phyloP scores from a whole-genome alignment of 1,140 invertebrate genomes.

The Dinoponera quadriceps region DNA sequence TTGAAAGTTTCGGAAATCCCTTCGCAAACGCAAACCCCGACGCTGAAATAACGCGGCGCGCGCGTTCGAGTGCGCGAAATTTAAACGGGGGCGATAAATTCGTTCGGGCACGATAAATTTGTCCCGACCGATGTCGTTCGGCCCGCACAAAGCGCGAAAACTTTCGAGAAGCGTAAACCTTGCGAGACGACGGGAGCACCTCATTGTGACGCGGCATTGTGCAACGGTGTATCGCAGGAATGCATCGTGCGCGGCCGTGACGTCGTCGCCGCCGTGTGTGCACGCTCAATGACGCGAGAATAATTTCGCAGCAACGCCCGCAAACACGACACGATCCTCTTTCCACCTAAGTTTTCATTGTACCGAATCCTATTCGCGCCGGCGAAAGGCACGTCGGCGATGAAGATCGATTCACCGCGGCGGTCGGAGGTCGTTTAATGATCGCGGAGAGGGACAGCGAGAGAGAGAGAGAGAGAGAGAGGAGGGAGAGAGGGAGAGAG shows the following conservation, averaged over 20 bases:
- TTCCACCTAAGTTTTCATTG: constrained; percentile 24
- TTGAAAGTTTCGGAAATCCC: neutral
- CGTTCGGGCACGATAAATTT: constrained; percentile 42
- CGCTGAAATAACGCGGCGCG: neutral
- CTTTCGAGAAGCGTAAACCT: constrained; percentile 23
- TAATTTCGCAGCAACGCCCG: constrained; percentile 66
- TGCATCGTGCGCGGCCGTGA: constrained; percentile 29
- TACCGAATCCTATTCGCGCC: neutral
- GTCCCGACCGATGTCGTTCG: neutral
- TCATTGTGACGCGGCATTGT: constrained; percentile 56
- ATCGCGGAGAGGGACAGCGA: neutral
- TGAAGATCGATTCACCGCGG: constrained; percentile 27
- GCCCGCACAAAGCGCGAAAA: constrained; percentile 45
- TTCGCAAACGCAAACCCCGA: neutral
- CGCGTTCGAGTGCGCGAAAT: neutral
- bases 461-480: too few species aligned
- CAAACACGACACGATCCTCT: constrained; percentile 48
- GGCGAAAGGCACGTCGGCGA: neutral
- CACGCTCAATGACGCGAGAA: constrained; percentile 60
- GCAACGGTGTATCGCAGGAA: constrained; percentile 7
- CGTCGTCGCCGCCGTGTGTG: constrained; percentile 14
- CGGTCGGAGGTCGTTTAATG: neutral
- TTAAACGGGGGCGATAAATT: constrained; percentile 23
- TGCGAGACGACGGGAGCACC: constrained; percentile 30
- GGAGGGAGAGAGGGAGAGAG: too few species aligned